Percentiles rank a stretch among this genome's conserved stretches.
phyloP scores from a whole-genome alignment of 2,797 vertebrate species.

The Gephyroberyx darwinii region DNA sequence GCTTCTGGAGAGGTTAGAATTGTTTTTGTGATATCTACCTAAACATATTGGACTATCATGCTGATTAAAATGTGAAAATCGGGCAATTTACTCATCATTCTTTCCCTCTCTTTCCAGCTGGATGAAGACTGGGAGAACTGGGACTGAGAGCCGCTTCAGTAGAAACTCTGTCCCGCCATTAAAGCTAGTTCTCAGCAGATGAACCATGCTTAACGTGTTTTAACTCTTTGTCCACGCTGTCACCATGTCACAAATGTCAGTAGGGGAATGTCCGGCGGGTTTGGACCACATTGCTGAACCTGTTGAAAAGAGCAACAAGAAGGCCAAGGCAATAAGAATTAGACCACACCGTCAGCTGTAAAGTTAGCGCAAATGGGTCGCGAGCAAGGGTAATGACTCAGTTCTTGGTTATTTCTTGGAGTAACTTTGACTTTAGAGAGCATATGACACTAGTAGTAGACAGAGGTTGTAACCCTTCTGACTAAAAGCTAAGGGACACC shows the following conservation, averaged over 20 bases:
- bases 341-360: conserved; percentile 51
- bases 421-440: conserved; percentile 48
- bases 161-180: conserved; percentile 53
- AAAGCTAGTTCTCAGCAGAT: conserved; percentile 72
- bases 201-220: conserved; percentile 79
- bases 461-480: conserved; percentile 45
- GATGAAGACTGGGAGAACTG: conserved; percentile 99
- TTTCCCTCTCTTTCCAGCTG: conserved; percentile 78
- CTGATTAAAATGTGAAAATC: background rate
- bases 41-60: background rate
- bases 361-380: conserved; percentile 50
- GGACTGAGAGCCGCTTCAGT: conserved; percentile 82
- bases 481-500: conserved; percentile 42
- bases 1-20: conserved; percentile 87
- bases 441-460: conserved; percentile 43
- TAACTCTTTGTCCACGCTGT: conserved; percentile 79
- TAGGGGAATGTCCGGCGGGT: conserved; percentile 53
- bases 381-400: conserved; percentile 36
- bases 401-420: conserved; percentile 53
- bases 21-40: background rate
- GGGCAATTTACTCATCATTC: background rate
- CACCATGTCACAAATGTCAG: conserved; percentile 77
- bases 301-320: conserved; percentile 51
- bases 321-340: conserved; percentile 65
- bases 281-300: conserved; percentile 66